Evolutionary conservation across 2,113 vertebrate genomes (phyloP).

Genomic region (Tor tambroides): DNA sequence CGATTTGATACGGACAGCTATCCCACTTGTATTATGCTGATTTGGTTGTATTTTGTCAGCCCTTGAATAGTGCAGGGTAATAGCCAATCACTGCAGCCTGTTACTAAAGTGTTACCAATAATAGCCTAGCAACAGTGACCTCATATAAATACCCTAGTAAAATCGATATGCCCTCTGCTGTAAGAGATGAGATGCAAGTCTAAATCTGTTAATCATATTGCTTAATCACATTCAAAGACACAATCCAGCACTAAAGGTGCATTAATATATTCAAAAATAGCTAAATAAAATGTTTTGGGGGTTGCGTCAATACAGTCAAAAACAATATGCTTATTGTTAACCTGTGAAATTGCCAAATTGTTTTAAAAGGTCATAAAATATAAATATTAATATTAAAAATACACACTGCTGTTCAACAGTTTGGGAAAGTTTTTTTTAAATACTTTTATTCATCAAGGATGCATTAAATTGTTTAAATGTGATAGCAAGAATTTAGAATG

Average conservation of each 20-base stretch:
- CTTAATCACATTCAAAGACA: neutral
- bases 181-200: conserved; percentile 35
- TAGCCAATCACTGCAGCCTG: conserved; percentile 27
- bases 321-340: neutral
- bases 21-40: conserved; percentile 32
- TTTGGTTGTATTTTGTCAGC: conserved; percentile 11
- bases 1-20: conserved; percentile 11
- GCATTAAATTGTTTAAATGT: neutral
- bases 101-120: conserved; percentile 39
- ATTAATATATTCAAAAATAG: neutral
- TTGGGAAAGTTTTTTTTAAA: neutral
- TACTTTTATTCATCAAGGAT: neutral
- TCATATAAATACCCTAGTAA: conserved; percentile 39
- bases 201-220: conserved; percentile 24
- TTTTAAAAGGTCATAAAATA: neutral
- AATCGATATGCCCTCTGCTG: conserved; percentile 38
- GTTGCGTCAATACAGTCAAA: neutral
- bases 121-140: conserved; percentile 44
- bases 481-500: neutral
- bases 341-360: neutral
- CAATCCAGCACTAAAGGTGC: neutral
- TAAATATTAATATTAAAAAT: neutral
- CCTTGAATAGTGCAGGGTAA: conserved; percentile 10
- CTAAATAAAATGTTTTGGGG: neutral
- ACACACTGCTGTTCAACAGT: neutral